phyloP scores from a whole-genome alignment of 2,113 vertebrate species.

The Varanus salvator region DNA sequence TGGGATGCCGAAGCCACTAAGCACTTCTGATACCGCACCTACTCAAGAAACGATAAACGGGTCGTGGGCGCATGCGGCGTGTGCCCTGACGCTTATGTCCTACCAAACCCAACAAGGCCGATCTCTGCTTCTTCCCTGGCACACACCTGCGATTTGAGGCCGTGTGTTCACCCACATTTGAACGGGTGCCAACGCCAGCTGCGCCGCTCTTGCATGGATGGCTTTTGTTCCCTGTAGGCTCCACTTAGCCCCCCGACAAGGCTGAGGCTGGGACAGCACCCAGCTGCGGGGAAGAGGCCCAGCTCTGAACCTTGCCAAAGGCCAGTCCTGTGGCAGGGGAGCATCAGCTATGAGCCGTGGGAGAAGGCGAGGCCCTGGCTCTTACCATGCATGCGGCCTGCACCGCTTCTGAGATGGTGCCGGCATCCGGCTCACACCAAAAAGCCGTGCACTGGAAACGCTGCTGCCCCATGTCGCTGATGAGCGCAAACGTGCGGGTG shows the following conservation, averaged over 20 bases:
- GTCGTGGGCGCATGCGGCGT: no score
- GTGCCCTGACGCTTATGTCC: no score
- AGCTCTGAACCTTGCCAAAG: neutral
- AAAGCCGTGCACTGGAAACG: conserved; percentile 81
- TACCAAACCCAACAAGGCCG: neutral
- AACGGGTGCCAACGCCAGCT: neutral
- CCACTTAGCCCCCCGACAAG: neutral
- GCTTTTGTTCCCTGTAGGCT: neutral
- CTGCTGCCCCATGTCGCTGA: conserved; percentile 78
- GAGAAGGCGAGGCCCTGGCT: neutral
- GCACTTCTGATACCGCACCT: conserved; percentile 97
- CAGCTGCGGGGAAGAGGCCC: neutral
- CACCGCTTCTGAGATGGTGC: conserved; percentile 81
- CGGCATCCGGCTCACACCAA: conserved; percentile 85
- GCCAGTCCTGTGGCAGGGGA: neutral
- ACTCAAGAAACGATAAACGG: conserved; percentile 31
- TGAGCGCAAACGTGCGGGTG: conserved; percentile 81
- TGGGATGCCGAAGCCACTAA: conserved; percentile 89
- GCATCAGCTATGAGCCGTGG: neutral
- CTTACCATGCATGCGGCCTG: conserved; percentile 86
- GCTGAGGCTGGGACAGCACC: neutral
- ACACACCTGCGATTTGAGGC: no score
- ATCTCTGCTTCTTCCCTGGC: neutral
- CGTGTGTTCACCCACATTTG: no score
- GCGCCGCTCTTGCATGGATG: neutral